These are phyloP conservation scores for Sepioteuthis lessoniana DNA, from an alignment of 2,888 invertebrate genomes.

Conservation along the genomic window DNA sequence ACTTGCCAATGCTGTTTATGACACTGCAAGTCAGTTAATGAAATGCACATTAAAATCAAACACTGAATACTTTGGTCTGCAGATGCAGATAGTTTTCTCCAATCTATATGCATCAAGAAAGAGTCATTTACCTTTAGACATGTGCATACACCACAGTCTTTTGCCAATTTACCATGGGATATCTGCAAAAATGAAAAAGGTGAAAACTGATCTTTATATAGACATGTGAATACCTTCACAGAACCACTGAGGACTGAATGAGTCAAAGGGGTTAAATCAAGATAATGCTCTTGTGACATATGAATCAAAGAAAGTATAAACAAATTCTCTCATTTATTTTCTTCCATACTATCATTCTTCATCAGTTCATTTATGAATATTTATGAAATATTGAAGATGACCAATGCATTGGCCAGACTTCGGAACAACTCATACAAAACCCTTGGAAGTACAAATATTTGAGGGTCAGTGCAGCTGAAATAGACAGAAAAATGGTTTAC, in stretches of 20 bases:
- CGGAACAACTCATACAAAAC: neutral
- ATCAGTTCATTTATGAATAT: too few relatives aligned
- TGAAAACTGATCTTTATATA: neutral
- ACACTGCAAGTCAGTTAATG: neutral
- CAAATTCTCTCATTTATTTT: neutral
- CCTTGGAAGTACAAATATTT: neutral
- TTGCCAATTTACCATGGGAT: neutral
- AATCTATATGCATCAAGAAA: neutral
- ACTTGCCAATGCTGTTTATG: neutral
- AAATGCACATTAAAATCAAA: neutral
- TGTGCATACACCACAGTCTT: neutral
- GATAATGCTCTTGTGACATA: neutral
- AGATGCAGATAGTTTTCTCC: neutral
- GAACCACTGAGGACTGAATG: neutral
- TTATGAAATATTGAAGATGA: neutral
- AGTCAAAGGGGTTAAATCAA: neutral
- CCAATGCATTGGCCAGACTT: neutral
- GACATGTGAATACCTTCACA: neutral
- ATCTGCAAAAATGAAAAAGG: neutral
- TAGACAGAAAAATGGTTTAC: neutral
- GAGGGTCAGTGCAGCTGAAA: neutral
- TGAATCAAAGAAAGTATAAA: neutral
- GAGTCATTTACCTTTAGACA: neutral
- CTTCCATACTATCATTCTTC: too few relatives aligned
- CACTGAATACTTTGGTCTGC: neutral